A percentile compares a stretch with the other conserved stretches of the same genome.
phyloP scores from a whole-genome alignment of 2,888 invertebrate species.

The Eupithecia abbreviata region DNA sequence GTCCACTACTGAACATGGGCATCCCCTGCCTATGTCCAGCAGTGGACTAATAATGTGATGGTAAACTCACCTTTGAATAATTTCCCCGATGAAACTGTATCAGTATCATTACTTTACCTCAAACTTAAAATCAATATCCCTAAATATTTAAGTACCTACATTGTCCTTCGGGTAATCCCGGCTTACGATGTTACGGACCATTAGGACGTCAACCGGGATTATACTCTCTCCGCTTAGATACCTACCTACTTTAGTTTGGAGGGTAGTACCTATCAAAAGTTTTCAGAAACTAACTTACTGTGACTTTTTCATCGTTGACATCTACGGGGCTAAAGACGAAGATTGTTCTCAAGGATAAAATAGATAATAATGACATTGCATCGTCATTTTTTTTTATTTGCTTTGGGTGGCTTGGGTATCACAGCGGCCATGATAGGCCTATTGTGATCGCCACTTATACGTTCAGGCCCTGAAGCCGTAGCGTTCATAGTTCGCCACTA shows the following conservation, averaged over 20 bases:
- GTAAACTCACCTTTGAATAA: not conserved
- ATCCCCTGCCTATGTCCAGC: too few species aligned
- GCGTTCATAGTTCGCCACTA: too few species aligned
- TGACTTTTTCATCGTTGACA: not conserved
- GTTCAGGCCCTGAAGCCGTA: too few species aligned
- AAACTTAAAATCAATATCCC: constrained; percentile 25
- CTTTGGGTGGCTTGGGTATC: too few species aligned
- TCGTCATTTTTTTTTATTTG: too few species aligned
- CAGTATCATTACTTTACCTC: not conserved
- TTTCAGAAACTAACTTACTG: not conserved
- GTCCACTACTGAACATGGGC: too few species aligned
- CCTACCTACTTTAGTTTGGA: not conserved
- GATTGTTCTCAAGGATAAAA: too few species aligned
- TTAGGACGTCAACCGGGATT: constrained; percentile 24
- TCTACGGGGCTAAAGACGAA: too few species aligned
- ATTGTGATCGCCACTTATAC: too few species aligned
- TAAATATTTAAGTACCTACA: constrained; percentile 24
- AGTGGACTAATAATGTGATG: not conserved
- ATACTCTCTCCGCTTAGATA: constrained; percentile 22
- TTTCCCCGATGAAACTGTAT: not conserved
- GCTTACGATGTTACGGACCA: constrained; percentile 27
- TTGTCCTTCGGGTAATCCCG: constrained; percentile 22
- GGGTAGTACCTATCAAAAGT: constrained; percentile 5
- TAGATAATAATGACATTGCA: too few species aligned
- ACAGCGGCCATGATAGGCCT: too few species aligned